Evolutionary conservation across 1,140 invertebrate genomes (phyloP).

Genomic region (Cryptotermes secundus): DNA sequence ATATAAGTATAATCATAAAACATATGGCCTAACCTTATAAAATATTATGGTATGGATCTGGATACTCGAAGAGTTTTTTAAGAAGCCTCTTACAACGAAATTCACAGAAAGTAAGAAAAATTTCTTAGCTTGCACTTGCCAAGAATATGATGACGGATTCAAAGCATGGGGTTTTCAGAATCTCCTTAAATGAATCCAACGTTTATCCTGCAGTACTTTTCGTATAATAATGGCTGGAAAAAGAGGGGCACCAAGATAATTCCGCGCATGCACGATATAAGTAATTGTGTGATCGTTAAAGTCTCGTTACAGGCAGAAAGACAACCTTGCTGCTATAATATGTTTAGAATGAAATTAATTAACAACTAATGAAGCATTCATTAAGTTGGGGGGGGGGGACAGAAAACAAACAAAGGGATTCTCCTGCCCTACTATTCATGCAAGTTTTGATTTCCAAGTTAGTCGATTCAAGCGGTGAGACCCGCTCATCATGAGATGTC

Average conservation of each 20-base stretch:
- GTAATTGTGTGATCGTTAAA: constrained; percentile 8
- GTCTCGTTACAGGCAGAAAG: constrained; percentile 1
- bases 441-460: not conserved
- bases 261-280: not conserved
- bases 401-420: not conserved
- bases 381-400: not conserved
- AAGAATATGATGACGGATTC: not conserved
- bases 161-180: not conserved
- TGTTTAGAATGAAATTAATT: not conserved
- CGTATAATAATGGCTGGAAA: not conserved
- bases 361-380: not conserved
- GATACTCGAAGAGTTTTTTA: too few species aligned
- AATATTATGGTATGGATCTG: too few species aligned
- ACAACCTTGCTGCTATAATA: not conserved
- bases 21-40: too few species aligned
- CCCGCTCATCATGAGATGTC: not conserved
- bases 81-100: too few species aligned
- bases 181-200: not conserved
- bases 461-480: not conserved
- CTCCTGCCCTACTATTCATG: not conserved
- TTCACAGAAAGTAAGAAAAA: too few species aligned
- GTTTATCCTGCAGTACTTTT: not conserved
- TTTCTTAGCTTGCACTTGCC: not conserved
- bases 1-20: too few species aligned
- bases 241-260: not conserved